Evolutionary conservation across 2,888 invertebrate genomes (phyloP), one percentile per base, ranked within the genome.

Genomic region (Tortricodes alternella): DNA sequence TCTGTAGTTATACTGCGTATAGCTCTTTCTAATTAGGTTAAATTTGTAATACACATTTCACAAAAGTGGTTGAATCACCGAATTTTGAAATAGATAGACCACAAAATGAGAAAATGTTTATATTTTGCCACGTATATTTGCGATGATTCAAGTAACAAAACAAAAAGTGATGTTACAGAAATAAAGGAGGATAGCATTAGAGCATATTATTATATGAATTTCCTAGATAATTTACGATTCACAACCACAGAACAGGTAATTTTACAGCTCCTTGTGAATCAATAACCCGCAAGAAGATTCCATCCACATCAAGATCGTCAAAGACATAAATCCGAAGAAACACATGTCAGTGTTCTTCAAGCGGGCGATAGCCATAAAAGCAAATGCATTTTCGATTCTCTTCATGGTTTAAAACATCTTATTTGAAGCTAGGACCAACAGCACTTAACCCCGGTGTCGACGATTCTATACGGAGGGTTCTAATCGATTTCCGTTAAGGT

Each of bases 401-500:
- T 51, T 63, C 61, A 60, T 64, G 64, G 62, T 67, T 63, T 63
- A 59, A 65, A 80, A 82, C 79, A 80, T 78, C 83, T 85, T 76
- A 83, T 80, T 87, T 76, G 74, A 78, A 80, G 73, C 74, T 72
- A 72, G 70, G 71, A 71, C 74, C 73, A 72, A 73, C 71, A 71
- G 71, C 74, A 80, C 74, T 83, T 86, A 83, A 88, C 85, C 85
- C 63, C 73, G 62, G 77, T 77, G 80, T 80, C 78, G 78, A 75
- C 78, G 69, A 81, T 80, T 79, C 79, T 74, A 77, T 76, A 76
- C 74, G 67, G 76, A 71, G 75, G 74, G 72, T 70, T 73, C 68
- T 67, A 83, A 82, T 83, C 82, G 79, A 82, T 83, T 82, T 81
- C 77, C 78, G 78, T 79, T 78, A 79, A 72, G 77, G 78, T 80